phyloP scores from a whole-genome alignment of 2,888 invertebrate genomes.

The Polylopha cassiicola region DNA sequence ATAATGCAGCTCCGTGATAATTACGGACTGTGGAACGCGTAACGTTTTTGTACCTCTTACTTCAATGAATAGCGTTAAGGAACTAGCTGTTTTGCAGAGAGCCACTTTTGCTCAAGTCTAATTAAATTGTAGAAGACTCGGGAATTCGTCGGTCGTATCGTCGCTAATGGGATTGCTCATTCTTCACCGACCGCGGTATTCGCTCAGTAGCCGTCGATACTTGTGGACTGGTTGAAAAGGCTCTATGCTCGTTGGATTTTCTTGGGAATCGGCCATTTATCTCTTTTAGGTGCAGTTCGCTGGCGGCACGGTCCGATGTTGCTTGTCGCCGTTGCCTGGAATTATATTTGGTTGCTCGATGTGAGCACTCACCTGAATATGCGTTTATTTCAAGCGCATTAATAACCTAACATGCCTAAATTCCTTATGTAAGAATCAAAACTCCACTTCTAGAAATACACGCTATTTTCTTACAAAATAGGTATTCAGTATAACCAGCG shows the following conservation, averaged over 20 bases:
- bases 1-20: conserved; percentile 30
- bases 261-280: conserved; percentile 36
- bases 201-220: conserved; percentile 32
- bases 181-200: conserved; percentile 34
- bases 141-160: conserved; percentile 18
- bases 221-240: conserved; percentile 31
- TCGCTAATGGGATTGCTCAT: conserved; percentile 31
- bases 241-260: conserved; percentile 11
- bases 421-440: no score
- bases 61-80: conserved; percentile 17
- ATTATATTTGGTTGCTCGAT: no score
- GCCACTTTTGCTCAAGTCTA: conserved; percentile 19
- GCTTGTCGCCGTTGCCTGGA: no score
- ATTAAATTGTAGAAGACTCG: conserved; percentile 17
- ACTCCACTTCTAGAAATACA: no score
- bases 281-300: conserved; percentile 38
- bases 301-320: conserved; percentile 17
- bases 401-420: no score
- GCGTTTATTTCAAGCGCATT: no score
- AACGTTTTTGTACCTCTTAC: conserved; percentile 16
- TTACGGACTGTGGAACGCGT: conserved; percentile 13
- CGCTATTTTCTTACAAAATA: no score
- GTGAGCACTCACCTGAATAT: no score
- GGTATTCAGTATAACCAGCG: no score
- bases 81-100: conserved; percentile 23